Conservation (phyloP, 1,140 invertebrate genomes). For the Pararge aegeria region DNA sequence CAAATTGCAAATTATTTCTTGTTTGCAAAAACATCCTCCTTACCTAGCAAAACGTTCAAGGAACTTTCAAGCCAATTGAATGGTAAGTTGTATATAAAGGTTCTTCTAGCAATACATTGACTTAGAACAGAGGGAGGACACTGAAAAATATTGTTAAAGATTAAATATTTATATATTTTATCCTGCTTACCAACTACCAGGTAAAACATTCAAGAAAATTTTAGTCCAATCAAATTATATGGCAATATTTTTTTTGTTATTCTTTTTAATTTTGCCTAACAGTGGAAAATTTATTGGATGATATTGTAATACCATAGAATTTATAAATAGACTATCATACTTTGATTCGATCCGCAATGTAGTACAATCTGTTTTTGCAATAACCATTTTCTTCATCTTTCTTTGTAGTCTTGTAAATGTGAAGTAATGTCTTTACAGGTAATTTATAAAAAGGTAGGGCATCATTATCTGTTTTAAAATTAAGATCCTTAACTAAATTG, state of each 20-base stretch:
- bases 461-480: slow-evolving; percentile 59
- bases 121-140: slow-evolving; percentile 51
- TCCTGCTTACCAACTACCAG: too few relatives aligned
- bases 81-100: slow-evolving; percentile 66
- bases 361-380: slow-evolving; percentile 72
- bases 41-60: slow-evolving; percentile 66
- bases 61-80: slow-evolving; percentile 70
- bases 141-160: slow-evolving; percentile 43
- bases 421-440: slow-evolving; percentile 48
- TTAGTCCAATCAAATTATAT: too few relatives aligned
- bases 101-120: slow-evolving; percentile 56
- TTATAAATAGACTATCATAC: slow-evolving; percentile 33
- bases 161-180: too few relatives aligned
- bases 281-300: too few relatives aligned
- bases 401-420: slow-evolving; percentile 56
- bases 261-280: background rate
- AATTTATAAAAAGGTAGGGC: slow-evolving; percentile 64
- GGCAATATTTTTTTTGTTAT: too few relatives aligned
- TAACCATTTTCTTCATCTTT: slow-evolving; percentile 49
- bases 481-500: slow-evolving; percentile 38
- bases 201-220: too few relatives aligned
- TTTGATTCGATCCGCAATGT: slow-evolving; percentile 58
- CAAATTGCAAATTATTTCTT: slow-evolving; percentile 11
- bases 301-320: too few relatives aligned
- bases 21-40: slow-evolving; percentile 16